These are phyloP conservation scores for Dorcus hopei DNA, from an alignment of 2,888 invertebrate genomes.

Conservation along the genomic window DNA sequence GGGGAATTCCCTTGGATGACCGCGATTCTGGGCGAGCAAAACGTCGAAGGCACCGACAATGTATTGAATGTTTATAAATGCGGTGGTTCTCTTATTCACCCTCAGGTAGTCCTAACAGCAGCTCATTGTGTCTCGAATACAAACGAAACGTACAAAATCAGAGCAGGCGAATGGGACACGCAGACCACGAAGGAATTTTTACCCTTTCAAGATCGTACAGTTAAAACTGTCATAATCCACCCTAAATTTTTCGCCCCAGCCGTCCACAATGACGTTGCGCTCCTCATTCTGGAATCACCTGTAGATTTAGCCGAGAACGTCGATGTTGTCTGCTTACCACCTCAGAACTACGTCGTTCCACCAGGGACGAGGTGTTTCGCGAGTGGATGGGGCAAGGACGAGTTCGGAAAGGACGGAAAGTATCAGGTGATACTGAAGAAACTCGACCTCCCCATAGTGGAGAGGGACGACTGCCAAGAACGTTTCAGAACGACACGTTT, in stretches of 20 bases:
- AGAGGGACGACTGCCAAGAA: conserved; percentile 42
- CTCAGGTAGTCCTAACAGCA: conserved; percentile 68
- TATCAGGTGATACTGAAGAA: conserved; percentile 60
- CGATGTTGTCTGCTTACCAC: conserved; percentile 65
- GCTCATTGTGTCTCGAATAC: conserved; percentile 69
- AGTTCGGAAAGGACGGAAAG: conserved; percentile 58
- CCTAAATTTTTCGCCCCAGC: conserved; percentile 63
- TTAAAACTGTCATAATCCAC: conserved; percentile 58
- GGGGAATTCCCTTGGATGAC: conserved; percentile 85
- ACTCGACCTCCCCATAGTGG: conserved; percentile 68
- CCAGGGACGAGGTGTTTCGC: conserved; percentile 61
- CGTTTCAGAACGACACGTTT: conserved; percentile 64
- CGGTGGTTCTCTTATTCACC: conserved; percentile 77
- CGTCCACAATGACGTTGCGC: conserved; percentile 71
- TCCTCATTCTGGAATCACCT: conserved; percentile 62
- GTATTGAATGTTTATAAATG: conserved; percentile 67
- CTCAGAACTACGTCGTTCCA: conserved; percentile 51
- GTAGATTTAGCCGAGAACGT: conserved; percentile 66
- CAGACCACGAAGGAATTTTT: conserved; percentile 67
- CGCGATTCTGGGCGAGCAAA: conserved; percentile 57
- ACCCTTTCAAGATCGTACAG: conserved; percentile 67
- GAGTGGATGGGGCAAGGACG: conserved; percentile 74
- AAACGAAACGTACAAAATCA: conserved; percentile 46
- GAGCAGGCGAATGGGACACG: conserved; percentile 83
- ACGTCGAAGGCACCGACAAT: conserved; percentile 53